Evolutionary conservation across 2,888 invertebrate species (phyloP).

Genomic region (Lumbricus terrestris): DNA sequence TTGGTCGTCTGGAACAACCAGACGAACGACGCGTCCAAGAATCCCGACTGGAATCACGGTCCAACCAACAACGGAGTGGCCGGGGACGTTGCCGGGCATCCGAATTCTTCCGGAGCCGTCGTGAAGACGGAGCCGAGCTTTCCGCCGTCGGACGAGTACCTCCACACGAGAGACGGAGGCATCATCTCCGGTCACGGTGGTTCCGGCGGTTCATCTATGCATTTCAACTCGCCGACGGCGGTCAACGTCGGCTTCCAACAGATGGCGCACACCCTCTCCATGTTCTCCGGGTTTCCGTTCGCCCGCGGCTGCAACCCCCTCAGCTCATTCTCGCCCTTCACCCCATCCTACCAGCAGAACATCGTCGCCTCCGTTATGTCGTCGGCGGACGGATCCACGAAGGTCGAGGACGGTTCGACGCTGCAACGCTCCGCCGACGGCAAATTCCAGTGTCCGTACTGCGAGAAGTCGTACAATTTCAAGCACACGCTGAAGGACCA

Average conservation of each 20-base stretch:
- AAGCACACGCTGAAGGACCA: conserved; percentile 41
- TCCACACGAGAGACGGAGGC: not conserved
- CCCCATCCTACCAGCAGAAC: conserved; percentile 12
- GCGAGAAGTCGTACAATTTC: conserved; percentile 37
- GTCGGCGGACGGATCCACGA: not conserved
- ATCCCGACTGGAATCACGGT: not conserved
- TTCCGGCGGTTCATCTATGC: not conserved
- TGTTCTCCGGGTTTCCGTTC: conserved; percentile 9
- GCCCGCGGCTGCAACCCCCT: conserved; percentile 11
- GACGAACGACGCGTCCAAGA: not conserved
- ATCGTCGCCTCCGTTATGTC: not conserved
- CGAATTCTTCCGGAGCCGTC: not conserved
- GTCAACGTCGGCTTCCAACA: conserved; percentile 14
- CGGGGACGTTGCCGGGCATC: not conserved
- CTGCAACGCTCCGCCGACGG: conserved; percentile 32
- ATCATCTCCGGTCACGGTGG: not conserved
- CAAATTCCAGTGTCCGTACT: conserved; percentile 40
- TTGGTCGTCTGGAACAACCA: not conserved
- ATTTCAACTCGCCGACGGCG: conserved; percentile 12
- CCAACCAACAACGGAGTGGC: not conserved
- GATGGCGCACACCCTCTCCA: conserved; percentile 7
- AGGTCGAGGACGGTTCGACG: conserved; percentile 21
- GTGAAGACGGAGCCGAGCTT: conserved; percentile 5
- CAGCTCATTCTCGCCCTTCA: not conserved
- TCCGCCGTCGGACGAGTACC: not conserved